phyloP scores from a whole-genome alignment of 2,113 vertebrate species.

The Sorex fumeus region DNA sequence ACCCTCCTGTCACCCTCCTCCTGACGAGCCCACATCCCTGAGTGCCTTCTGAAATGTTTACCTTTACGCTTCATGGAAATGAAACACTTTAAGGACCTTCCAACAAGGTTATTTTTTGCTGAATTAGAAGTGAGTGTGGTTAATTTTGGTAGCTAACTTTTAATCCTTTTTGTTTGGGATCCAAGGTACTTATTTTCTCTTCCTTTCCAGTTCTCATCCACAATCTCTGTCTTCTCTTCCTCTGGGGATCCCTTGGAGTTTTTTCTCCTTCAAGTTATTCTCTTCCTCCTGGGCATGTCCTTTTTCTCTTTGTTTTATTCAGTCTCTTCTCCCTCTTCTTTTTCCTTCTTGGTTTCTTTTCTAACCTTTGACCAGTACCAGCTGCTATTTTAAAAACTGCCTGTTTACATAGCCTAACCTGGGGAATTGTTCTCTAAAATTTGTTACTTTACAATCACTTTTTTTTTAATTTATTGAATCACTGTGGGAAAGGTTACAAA shows the following conservation, averaged over 20 bases:
- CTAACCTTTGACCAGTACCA: neutral
- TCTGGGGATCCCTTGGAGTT: accelerated
- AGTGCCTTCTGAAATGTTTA: neutral
- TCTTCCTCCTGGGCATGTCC: no score
- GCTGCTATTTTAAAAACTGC: slow-evolving; percentile 11
- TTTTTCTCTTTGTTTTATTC: neutral
- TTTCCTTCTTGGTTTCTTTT: neutral
- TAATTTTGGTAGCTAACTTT: neutral
- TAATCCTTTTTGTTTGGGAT: neutral
- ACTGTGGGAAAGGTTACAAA: no score
- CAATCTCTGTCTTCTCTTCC: neutral
- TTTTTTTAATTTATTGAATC: no score
- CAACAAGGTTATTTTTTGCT: slow-evolving; percentile 52
- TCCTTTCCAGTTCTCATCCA: neutral
- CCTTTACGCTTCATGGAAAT: neutral
- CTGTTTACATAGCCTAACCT: neutral
- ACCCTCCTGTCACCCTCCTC: neutral
- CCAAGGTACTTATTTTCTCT: neutral
- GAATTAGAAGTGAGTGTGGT: slow-evolving; percentile 8
- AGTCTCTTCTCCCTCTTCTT: neutral
- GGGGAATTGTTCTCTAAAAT: neutral
- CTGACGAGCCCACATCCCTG: neutral
- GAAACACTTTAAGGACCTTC: neutral
- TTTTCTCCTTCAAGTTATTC: neutral
- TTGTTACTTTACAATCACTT: slow-evolving; percentile 26